Evolutionary conservation across 64 coral and sea anemone species (phyloP).

Genomic region (Montipora sp.): DNA sequence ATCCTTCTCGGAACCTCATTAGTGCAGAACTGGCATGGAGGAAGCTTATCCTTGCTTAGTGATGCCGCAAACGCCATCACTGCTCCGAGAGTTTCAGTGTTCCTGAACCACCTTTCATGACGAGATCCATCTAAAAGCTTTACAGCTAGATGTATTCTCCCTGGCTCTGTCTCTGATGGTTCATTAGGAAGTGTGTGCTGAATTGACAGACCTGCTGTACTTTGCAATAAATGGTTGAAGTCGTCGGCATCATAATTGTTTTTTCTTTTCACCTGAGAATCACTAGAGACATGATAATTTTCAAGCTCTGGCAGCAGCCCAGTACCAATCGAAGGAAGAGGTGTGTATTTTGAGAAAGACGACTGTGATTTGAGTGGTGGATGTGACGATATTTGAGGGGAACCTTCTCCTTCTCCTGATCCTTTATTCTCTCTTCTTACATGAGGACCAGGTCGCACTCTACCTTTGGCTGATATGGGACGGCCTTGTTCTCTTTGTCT

Average conservation of each 20-base stretch:
- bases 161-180: slow-evolving; percentile 64
- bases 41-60: slow-evolving; percentile 41
- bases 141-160: slow-evolving; percentile 78
- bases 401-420: neutral
- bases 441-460: slow-evolving; percentile 28
- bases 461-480: slow-evolving; percentile 79
- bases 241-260: neutral
- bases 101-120: slow-evolving; percentile 90
- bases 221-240: neutral
- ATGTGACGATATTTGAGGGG: neutral
- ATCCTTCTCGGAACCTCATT: slow-evolving; percentile 83
- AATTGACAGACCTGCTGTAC: slow-evolving; percentile 3
- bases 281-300: neutral
- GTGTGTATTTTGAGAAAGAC: slow-evolving; percentile 89
- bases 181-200: slow-evolving; percentile 54
- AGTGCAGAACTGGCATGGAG: slow-evolving; percentile 73
- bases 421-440: neutral
- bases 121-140: slow-evolving; percentile 85
- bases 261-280: neutral
- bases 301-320: neutral
- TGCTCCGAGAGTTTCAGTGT: slow-evolving; percentile 53
- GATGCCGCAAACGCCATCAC: slow-evolving; percentile 83
- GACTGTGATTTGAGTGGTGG: slow-evolving; percentile 1
- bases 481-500: slow-evolving; percentile 22
- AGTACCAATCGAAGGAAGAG: slow-evolving; percentile 71